Evolutionary conservation across 2,888 invertebrate genomes (phyloP), one percentile per base, ranked within the genome.

Genomic region (Peribatodes rhomboidaria): DNA sequence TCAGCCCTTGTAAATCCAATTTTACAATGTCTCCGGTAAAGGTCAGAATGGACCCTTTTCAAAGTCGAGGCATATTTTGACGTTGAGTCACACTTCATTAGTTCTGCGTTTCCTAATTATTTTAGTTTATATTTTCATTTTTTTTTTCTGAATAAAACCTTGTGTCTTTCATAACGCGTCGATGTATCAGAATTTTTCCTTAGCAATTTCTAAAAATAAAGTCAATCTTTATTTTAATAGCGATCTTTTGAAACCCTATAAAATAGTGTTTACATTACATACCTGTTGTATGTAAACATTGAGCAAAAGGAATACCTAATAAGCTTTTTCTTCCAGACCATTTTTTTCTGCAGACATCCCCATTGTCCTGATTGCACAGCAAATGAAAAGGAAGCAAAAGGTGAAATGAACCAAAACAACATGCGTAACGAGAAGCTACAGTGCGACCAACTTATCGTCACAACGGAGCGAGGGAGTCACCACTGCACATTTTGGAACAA

Each of bases 371-470:
- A 68, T 65, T 53, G 54, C 49, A 47, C 60, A 66, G 44, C 68
- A 68, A 70, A 67, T 63, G 61, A 71, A 70, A 74, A 67, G 64
- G 73, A 77, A 61, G 46, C 62, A 68, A 65, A 55, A 59, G 46
- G 61, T 61, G 63, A 70, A 70, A 63, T 46, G 71, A 72, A 75
- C 73, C 65, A 69, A 74, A 68, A 61, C 69, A 65, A 58, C 56
- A 46, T 35, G 50, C 57, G 60, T 68, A 57, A 72, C 70, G 13
- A 55, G 55, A 44, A 41, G 42, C 44, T 27, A 31, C 37, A n/a
- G 2, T 10, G 39, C 33, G 13, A 55, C 31, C 8, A 44, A 11
- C 14, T 27, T 47, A 18, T 1, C 16, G 13, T 14, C 14, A 14
- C 2, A 35, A 16, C 1, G 11, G 18, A 50, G 35, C 11, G 33